Evolutionary conservation across 2,797 vertebrate species (phyloP), one percentile per base, ranked within the genome.

Genomic region (Pteropus rufus): DNA sequence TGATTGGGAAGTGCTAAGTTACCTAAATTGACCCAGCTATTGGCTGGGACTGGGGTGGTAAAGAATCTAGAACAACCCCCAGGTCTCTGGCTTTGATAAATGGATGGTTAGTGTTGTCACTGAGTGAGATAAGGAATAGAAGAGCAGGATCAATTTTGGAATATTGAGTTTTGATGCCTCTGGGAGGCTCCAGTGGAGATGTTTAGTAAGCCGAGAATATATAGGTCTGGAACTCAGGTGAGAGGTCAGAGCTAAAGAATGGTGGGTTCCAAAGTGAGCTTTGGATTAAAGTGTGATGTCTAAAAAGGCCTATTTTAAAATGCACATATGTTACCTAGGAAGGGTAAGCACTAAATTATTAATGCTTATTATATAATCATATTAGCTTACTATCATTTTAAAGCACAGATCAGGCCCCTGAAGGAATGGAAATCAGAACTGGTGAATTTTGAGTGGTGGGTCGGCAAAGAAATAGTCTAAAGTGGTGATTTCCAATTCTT

Each of bases 271-370:
- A 82, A 95, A 95, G 91, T 89, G 95, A 86, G 90, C 88, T 94
- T 92, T 89, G 46, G 67, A 92, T 95, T 89, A 92, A 94, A 93
- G 69, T 24, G 2, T 95, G 88, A 92, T 97, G 94, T 96, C 85
- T 62, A 94, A 91, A 92, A 97, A 86, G 81, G 6, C 36, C 75
- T 52, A 49, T 83, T 96, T 93, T 5, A 93, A 96, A 97, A 97
- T 95, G 96, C 77, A 97, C 97, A 93, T 96, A 82, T 81, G 96
- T 97, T 97, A 91, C 69, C 79, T 58, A 54, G 41, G 91, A 93
- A 94, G 73, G 62, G 41, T 86, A 91, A 95, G 92, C 92, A 91
- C 80, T 95, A 95, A 92, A 93, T 97, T 97, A 93, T 95, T 97
- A 91, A 97, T 95, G 67, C 3, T 1, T 93, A 67, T 79, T 89